Conservation (phyloP, 2,113 vertebrate genomes). For the Aplodontia rufa region DNA sequence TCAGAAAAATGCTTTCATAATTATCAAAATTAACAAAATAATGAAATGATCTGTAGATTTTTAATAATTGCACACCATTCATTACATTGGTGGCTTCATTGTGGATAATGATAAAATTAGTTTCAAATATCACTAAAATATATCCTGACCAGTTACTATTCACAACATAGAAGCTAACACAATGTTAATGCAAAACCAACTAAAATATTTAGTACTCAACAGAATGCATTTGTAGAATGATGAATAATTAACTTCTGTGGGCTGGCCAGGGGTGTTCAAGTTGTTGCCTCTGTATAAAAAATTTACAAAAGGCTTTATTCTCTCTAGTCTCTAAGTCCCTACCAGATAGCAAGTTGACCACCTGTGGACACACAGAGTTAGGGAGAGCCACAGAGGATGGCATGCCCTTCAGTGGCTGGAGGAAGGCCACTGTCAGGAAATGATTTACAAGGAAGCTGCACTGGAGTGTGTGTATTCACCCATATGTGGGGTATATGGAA, state of each 20-base stretch:
- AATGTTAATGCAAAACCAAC: constrained; percentile 74
- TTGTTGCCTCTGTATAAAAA: constrained; percentile 69
- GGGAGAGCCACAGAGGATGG: neutral
- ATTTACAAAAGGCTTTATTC: constrained; percentile 59
- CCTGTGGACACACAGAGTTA: neutral
- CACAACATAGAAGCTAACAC: constrained; percentile 64
- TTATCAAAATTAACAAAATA: constrained; percentile 71
- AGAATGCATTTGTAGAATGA: constrained; percentile 77
- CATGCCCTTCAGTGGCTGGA: neutral
- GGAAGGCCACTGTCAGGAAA: neutral
- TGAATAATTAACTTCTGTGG: constrained; percentile 80
- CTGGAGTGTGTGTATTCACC: neutral
- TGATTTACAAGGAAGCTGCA: neutral
- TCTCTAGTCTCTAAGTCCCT: neutral
- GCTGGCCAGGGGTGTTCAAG: constrained; percentile 70
- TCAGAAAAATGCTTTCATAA: constrained; percentile 75
- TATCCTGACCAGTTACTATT: constrained; percentile 47
- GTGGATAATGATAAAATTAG: constrained; percentile 69
- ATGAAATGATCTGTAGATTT: constrained; percentile 62
- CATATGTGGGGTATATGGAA: accelerated
- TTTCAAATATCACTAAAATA: constrained; percentile 73
- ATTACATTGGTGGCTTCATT: constrained; percentile 65
- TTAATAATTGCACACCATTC: constrained; percentile 63
- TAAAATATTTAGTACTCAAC: constrained; percentile 78
- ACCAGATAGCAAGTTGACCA: neutral